phyloP scores from a whole-genome alignment of 2,888 invertebrate species.

The Cremastinae sp. region DNA sequence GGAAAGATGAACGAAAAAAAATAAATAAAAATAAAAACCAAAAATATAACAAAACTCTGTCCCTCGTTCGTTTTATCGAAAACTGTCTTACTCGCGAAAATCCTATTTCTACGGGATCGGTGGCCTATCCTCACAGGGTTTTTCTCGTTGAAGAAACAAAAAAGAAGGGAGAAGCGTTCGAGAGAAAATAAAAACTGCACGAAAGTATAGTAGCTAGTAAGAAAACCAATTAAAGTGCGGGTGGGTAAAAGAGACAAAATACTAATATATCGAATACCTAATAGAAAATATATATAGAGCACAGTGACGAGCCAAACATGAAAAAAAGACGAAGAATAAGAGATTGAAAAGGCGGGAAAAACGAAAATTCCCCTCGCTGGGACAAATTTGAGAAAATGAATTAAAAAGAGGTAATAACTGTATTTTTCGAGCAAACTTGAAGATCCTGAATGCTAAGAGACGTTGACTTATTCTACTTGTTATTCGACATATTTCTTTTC shows the following conservation, averaged over 20 bases:
- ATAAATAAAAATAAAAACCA: conserved; percentile 2
- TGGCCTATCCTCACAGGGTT: conserved; percentile 64
- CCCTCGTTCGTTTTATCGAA: conserved; percentile 21
- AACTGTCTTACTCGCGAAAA: conserved; percentile 36
- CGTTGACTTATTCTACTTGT: not conserved
- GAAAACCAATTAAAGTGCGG: conserved; percentile 18
- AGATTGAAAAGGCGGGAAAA: not conserved
- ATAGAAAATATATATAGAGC: conserved; percentile 51
- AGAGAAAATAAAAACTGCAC: conserved; percentile 42
- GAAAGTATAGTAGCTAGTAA: conserved; percentile 48
- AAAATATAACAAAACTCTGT: not conserved
- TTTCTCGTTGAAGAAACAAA: conserved; percentile 39
- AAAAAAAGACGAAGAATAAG: conserved; percentile 20
- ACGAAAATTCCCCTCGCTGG: conserved; percentile 40
- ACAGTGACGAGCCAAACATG: conserved; percentile 37
- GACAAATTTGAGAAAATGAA: conserved; percentile 26
- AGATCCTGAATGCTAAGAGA: conserved; percentile 33
- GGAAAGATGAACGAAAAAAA: not conserved
- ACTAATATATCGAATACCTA: conserved; percentile 36
- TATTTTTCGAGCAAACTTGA: conserved; percentile 55
- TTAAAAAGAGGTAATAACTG: conserved; percentile 37
- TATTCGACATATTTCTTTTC: conserved; percentile 18
- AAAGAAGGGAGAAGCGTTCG: conserved; percentile 11
- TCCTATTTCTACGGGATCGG: conserved; percentile 49
- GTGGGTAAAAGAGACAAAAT: conserved; percentile 16